These are phyloP conservation scores for Chaitophorus viminalis DNA, from an alignment of 2,888 invertebrate species.

Conservation along the genomic window DNA sequence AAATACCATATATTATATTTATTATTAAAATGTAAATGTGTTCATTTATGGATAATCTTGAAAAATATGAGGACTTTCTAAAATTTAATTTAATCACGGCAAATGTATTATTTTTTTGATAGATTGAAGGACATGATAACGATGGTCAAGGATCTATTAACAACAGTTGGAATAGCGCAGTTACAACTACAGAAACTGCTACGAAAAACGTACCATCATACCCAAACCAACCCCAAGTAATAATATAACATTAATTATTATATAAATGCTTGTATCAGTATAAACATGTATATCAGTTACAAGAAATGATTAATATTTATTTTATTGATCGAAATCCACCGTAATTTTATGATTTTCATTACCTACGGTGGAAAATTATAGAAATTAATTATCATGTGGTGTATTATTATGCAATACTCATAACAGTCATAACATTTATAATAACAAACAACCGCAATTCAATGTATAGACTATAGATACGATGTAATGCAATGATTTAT, in stretches of 20 bases:
- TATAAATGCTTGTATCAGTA: background rate
- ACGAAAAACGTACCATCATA: background rate
- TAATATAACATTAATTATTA: background rate
- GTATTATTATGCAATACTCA: too few relatives aligned
- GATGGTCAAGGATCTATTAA: conserved; percentile 10
- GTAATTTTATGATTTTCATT: background rate
- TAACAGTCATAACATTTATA: too few relatives aligned
- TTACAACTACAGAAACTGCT: background rate
- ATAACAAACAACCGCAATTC: background rate
- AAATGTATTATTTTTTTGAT: background rate
- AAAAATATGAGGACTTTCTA: too few relatives aligned
- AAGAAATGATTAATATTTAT: background rate
- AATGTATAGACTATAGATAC: background rate
- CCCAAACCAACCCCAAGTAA: conserved; percentile 10
- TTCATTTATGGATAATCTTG: too few relatives aligned
- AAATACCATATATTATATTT: too few relatives aligned
- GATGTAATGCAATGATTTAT: background rate
- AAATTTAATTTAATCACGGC: background rate
- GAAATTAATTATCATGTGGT: background rate
- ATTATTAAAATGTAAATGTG: too few relatives aligned
- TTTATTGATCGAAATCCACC: background rate
- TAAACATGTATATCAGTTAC: too few relatives aligned
- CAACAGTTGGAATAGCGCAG: background rate
- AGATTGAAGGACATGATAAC: conserved; percentile 12
- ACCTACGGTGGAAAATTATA: background rate